Evolutionary conservation across 2,797 vertebrate species (phyloP).

Genomic region (Acomys russatus): DNA sequence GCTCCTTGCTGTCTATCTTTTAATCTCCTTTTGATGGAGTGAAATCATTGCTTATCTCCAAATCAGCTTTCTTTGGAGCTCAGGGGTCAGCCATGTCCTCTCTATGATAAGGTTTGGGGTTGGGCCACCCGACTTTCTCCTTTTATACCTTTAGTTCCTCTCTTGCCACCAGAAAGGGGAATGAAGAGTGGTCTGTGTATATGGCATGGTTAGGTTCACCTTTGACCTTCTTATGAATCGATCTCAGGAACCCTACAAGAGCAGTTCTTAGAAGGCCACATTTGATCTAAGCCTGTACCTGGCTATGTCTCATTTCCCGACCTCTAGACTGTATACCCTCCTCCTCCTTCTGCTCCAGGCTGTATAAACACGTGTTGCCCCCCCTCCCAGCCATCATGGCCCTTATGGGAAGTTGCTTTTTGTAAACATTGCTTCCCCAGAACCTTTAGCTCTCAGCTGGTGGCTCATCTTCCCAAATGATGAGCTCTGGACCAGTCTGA

Average conservation of each 20-base stretch:
- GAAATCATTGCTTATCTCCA: neutral
- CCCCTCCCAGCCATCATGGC: neutral
- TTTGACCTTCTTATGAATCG: neutral
- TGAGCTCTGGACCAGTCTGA: neutral
- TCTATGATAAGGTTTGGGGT: neutral
- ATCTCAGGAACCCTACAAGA: neutral
- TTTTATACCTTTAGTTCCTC: neutral
- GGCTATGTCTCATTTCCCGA: neutral
- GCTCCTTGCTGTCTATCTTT: neutral
- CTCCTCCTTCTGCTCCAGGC: slow-evolving; percentile 25
- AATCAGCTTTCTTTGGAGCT: neutral
- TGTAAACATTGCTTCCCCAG: neutral
- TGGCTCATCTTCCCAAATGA: neutral
- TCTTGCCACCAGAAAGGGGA: neutral
- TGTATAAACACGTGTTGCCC: neutral
- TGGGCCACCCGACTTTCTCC: neutral
- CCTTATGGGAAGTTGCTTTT: neutral
- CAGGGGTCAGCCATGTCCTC: neutral
- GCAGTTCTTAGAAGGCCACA: neutral
- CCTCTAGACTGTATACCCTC: neutral
- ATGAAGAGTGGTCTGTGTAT: neutral
- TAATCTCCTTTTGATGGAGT: neutral
- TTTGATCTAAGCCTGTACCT: neutral
- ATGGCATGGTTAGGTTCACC: neutral
- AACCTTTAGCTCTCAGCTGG: neutral